Conservation (phyloP, 2,888 invertebrate genomes). For the Acutogordius australiensis region DNA sequence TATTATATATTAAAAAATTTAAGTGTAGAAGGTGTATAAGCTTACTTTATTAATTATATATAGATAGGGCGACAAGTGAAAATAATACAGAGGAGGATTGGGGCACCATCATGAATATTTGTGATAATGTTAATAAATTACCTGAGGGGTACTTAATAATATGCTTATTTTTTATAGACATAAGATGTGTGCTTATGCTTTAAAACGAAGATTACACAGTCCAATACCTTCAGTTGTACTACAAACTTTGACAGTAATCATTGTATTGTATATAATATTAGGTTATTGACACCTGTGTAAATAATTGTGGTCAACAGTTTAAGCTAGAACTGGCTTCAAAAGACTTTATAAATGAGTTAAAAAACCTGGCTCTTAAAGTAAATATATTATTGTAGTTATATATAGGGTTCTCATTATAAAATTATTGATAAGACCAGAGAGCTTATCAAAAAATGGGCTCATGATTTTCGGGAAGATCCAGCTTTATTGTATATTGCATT, state of each 20-base stretch:
- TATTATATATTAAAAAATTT: no score
- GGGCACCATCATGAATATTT: not conserved
- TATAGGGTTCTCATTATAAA: conserved; percentile 32
- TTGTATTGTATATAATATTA: no score
- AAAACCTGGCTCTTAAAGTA: conserved; percentile 17
- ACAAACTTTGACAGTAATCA: conserved; percentile 45
- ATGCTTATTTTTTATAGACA: not conserved
- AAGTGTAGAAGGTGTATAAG: no score
- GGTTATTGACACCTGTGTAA: conserved; percentile 67
- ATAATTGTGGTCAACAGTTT: conserved; percentile 67
- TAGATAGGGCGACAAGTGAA: conserved; percentile 5
- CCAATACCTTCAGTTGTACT: conserved; percentile 50
- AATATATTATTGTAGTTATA: no score
- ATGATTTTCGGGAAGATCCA: conserved; percentile 38
- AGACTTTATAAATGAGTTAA: conserved; percentile 65
- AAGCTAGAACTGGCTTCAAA: conserved; percentile 78
- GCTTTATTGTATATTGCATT: conserved; percentile 23
- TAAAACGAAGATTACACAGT: not conserved
- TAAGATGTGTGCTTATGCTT: not conserved
- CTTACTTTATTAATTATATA: not conserved
- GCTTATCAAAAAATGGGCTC: conserved; percentile 67
- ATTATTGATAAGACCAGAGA: conserved; percentile 48
- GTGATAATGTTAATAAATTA: not conserved
- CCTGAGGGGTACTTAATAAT: not conserved
- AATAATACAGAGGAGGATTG: conserved; percentile 6